These are phyloP conservation scores for Dendrolimus pini DNA, from an alignment of 2,888 invertebrate genomes.

Conservation along the genomic window DNA sequence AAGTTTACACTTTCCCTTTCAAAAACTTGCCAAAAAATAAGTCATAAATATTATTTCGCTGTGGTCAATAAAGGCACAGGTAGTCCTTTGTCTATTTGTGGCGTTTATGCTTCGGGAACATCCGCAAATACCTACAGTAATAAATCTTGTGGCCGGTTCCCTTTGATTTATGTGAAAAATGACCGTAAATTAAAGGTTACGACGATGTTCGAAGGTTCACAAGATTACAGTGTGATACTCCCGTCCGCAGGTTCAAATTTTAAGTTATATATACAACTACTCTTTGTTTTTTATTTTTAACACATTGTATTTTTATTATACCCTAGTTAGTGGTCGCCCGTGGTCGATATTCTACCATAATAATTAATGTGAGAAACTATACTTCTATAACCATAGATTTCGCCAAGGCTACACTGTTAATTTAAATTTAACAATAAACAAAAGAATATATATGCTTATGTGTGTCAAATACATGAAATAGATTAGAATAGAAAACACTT, in stretches of 20 bases:
- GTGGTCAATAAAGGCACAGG: constrained; percentile 46
- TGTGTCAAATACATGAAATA: too few relatives aligned
- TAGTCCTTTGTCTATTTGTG: constrained; percentile 43
- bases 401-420: too few relatives aligned
- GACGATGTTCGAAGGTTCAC: constrained; percentile 19
- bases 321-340: too few relatives aligned
- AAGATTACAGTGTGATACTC: neutral
- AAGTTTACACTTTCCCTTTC: constrained; percentile 19
- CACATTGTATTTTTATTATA: neutral
- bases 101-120: constrained; percentile 44
- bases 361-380: too few relatives aligned
- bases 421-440: too few relatives aligned
- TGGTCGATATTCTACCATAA: too few relatives aligned
- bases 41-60: constrained; percentile 43
- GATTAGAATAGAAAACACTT: too few relatives aligned
- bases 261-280: too few relatives aligned
- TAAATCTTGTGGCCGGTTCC: constrained; percentile 65
- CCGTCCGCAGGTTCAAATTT: too few relatives aligned
- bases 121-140: constrained; percentile 44
- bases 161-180: constrained; percentile 77
- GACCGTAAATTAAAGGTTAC: constrained; percentile 73
- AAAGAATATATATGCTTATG: too few relatives aligned
- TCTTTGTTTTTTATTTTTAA: too few relatives aligned
- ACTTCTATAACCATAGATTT: too few relatives aligned
- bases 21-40: constrained; percentile 43